Percentiles rank a stretch among this genome's conserved stretches.
phyloP scores from a whole-genome alignment of 2,888 invertebrate species.

The Cataglyphis rosenhaueri region DNA sequence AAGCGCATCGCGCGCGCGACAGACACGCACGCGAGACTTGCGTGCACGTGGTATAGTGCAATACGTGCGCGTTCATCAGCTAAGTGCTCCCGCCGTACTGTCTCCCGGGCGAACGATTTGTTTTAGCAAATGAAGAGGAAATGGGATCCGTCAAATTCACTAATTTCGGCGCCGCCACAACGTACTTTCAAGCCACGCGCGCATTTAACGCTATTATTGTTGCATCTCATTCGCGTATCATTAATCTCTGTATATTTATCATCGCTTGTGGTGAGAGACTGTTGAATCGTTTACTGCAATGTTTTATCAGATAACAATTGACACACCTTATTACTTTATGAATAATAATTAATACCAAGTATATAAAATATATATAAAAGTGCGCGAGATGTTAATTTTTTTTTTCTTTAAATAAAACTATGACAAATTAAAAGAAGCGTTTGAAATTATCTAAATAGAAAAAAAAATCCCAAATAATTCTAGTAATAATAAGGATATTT shows the following conservation, averaged over 20 bases:
- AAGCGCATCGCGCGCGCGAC: conserved; percentile 65
- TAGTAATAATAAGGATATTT: neutral
- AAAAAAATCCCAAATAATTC: neutral
- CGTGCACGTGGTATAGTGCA: conserved; percentile 69
- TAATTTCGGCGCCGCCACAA: conserved; percentile 58
- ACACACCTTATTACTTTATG: neutral
- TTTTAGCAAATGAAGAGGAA: conserved; percentile 83
- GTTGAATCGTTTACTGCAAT: neutral
- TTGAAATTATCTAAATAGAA: neutral
- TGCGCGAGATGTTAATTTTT: neutral
- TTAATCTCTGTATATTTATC: conserved; percentile 45
- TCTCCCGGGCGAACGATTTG: conserved; percentile 78
- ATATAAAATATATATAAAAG: neutral
- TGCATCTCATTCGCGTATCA: conserved; percentile 31
- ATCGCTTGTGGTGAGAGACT: conserved; percentile 1
- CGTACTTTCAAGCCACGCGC: conserved; percentile 27
- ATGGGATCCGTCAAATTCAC: conserved; percentile 75
- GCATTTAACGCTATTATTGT: conserved; percentile 43
- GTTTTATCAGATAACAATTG: neutral
- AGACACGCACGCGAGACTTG: conserved; percentile 76
- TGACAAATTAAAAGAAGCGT: neutral
- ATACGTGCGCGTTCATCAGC: conserved; percentile 81
- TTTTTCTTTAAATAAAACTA: neutral
- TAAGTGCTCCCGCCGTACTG: conserved; percentile 80
- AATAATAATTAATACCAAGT: neutral